Evolutionary conservation across 2,113 vertebrate genomes (phyloP).

Genomic region (Ophthalmolycus amberensis): DNA sequence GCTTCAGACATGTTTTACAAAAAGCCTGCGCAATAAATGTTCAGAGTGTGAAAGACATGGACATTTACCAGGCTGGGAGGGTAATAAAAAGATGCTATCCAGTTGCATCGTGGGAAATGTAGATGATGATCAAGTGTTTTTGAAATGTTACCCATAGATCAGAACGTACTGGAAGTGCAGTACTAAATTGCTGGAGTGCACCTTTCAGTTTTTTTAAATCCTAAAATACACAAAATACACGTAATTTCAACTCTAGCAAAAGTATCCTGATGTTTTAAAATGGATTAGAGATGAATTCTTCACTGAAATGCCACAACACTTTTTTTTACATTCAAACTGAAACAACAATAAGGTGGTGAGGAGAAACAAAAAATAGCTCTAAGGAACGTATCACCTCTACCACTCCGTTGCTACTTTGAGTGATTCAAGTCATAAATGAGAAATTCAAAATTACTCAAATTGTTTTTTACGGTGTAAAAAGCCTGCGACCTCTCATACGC

Average conservation of each 20-base stretch:
- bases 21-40: not conserved
- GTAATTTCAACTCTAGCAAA: not conserved
- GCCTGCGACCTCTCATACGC: conserved; percentile 4
- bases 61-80: not conserved
- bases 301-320: not conserved
- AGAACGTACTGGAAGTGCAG: not conserved
- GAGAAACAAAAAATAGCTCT: not conserved
- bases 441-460: not conserved
- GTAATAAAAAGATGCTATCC: not conserved
- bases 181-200: not conserved
- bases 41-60: not conserved
- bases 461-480: not conserved
- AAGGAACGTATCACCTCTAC: conserved; percentile 16
- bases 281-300: not conserved
- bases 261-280: not conserved
- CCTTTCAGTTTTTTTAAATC: not conserved
- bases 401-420: conserved; percentile 49
- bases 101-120: conserved; percentile 22
- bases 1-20: not conserved
- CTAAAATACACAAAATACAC: not conserved
- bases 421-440: conserved; percentile 27
- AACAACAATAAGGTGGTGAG: conserved; percentile 23
- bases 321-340: not conserved
- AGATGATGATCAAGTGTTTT: not conserved
- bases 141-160: not conserved